Evolutionary conservation across 1,140 invertebrate genomes (phyloP).

Genomic region (Penaeus chinensis): DNA sequence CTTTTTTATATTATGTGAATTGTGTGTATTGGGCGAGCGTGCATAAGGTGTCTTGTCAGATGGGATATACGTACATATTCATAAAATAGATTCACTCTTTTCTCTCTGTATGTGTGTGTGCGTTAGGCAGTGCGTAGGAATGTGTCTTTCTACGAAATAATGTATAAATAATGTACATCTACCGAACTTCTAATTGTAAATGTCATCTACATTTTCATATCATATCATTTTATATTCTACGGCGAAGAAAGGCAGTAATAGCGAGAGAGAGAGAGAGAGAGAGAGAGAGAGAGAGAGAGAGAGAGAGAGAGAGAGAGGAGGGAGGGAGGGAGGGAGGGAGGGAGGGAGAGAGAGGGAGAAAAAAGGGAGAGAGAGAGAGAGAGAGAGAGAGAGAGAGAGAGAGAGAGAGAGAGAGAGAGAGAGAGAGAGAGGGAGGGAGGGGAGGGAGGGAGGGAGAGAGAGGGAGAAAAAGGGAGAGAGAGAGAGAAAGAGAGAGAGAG

Average conservation of each 20-base stretch:
- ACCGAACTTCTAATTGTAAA: not conserved
- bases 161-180: not conserved
- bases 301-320: not conserved
- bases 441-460: no score
- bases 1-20: not conserved
- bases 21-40: not conserved
- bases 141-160: no score
- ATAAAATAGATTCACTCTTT: not conserved
- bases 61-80: no score
- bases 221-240: not conserved
- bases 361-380: not conserved
- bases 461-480: no score
- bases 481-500: no score
- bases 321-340: not conserved
- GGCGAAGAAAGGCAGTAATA: not conserved
- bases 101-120: not conserved
- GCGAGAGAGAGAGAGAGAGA: conserved; percentile 14
- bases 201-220: not conserved
- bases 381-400: no score
- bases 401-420: no score
- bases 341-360: no score
- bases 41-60: conserved; percentile 5
- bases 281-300: conserved; percentile 1
- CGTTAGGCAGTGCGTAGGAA: not conserved
- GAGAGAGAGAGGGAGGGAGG: no score